Evolutionary conservation across 2,113 vertebrate species (phyloP), one percentile per base, ranked within the genome.

Genomic region (Podarcis raffonei): DNA sequence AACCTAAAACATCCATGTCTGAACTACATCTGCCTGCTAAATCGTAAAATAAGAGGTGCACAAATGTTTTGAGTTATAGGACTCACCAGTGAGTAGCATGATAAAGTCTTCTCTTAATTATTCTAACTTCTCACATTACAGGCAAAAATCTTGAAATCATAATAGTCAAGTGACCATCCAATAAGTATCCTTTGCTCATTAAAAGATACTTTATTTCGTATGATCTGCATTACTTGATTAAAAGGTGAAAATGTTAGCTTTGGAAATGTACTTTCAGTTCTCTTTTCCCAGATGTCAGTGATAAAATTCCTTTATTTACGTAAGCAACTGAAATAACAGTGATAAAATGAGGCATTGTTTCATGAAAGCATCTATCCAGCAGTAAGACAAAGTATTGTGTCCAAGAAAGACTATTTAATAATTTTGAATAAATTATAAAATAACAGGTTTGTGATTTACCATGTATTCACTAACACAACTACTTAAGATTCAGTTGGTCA

Each of bases 401-500:
- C 80, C 22, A 89, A 62, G 69, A 90, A 90, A 39, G 27, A 65
- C 13, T 76, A 42, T 83, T 81, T n/a, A n/a, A 83, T n/a, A n/a
- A 81, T 83, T 90, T 88, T 90, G 85, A 87, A 48, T 81, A 77
- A 86, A 81, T n/a, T 42, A 18, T 81, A 69, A 84, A 32, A 75
- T 37, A 71, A 20, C 68, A 72, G 72, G 32, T 32, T 22, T 87
- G 42, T 81, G 82, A 90, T 30, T 53, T 59, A 25, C 62, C 89
- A 89, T 89, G 74, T 80, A 65, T 91, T 86, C 75, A 84, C 48
- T 37, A 90, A 92, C 6, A 87, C 5, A 78, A 74, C 79, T 37
- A 85, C 84, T 91, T 81, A 91, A 76, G 27, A 89, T 53, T 71
- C 23, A 79, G n/a, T 68, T 53, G 76, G 65, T 83, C 65, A 42